These are phyloP conservation scores for Protodeltote pygarga DNA, from an alignment of 2,888 invertebrate species.

Conservation along the genomic window DNA sequence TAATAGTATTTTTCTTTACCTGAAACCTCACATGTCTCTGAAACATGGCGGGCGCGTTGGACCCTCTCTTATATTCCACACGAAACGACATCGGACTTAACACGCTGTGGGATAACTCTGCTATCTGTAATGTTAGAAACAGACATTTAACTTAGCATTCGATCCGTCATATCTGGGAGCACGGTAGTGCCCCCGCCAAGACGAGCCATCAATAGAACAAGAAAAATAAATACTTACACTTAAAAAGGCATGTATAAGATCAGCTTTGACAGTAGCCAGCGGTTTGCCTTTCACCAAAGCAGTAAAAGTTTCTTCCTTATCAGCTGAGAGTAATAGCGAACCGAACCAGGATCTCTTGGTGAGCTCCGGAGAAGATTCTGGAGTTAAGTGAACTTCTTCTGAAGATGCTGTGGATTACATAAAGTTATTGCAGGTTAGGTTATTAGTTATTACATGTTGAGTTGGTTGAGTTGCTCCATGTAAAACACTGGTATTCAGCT, in stretches of 20 bases:
- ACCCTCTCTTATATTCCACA: slow-evolving; percentile 98
- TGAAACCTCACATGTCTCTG: slow-evolving; percentile 98
- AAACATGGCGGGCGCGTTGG: slow-evolving; percentile 98
- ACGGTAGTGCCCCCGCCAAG: too few species aligned
- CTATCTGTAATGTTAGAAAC: slow-evolving; percentile 90
- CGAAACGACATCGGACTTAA: slow-evolving; percentile 99
- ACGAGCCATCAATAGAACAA: background rate
- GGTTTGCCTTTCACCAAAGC: slow-evolving; percentile 98
- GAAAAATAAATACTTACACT: slow-evolving; percentile 90
- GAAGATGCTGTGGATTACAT: slow-evolving; percentile 88
- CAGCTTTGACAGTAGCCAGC: slow-evolving; percentile 98
- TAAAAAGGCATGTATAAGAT: slow-evolving; percentile 98
- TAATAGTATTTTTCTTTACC: slow-evolving; percentile 62
- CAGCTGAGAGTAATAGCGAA: slow-evolving; percentile 98
- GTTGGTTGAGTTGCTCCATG: too few species aligned
- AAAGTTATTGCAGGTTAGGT: background rate
- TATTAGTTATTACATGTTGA: background rate
- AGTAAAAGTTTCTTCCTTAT: slow-evolving; percentile 98
- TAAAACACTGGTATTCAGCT: too few species aligned
- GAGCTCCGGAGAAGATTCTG: slow-evolving; percentile 97
- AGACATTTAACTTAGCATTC: too few species aligned
- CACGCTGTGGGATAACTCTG: slow-evolving; percentile 98
- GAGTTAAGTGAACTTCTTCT: slow-evolving; percentile 97
- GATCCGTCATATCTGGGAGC: too few species aligned
- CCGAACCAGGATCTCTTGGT: slow-evolving; percentile 99